A percentile compares a stretch with the other conserved stretches of the same genome.
These are phyloP conservation scores for Tragelaphus buxtoni DNA, from an alignment of 2,113 vertebrate species.

Conservation along the genomic window DNA sequence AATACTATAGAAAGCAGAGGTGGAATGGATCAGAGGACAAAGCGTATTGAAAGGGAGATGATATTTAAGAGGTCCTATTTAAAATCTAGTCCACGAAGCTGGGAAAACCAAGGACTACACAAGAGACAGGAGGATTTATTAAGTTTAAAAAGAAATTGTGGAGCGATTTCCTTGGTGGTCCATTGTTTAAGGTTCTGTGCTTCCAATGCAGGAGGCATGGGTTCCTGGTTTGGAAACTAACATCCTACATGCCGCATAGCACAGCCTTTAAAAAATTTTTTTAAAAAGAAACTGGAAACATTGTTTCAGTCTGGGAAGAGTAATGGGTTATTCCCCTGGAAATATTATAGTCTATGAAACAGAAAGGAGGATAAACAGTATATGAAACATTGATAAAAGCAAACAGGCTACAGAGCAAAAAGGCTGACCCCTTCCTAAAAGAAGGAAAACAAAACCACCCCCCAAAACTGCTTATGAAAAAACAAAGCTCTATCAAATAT, in stretches of 20 bases:
- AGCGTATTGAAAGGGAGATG: not conserved
- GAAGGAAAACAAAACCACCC: not conserved
- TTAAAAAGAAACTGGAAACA: not conserved
- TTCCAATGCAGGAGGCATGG: not conserved
- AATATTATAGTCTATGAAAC: not conserved
- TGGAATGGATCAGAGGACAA: not conserved
- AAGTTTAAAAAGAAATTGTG: not conserved
- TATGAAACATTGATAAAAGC: not conserved
- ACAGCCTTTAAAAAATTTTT: not conserved
- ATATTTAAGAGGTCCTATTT: not conserved
- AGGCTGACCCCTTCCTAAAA: not conserved
- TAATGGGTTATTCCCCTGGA: not conserved
- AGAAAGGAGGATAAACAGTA: not conserved
- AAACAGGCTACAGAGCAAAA: not conserved
- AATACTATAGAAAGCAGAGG: constrained; percentile 83
- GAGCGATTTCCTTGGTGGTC: not conserved
- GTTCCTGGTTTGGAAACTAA: not conserved
- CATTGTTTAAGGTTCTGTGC: not conserved
- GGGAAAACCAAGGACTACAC: not conserved
- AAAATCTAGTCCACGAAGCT: constrained; percentile 34
- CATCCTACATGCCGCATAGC: not conserved
- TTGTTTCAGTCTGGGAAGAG: not conserved
- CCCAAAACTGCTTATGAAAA: not conserved
- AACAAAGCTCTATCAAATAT: constrained; percentile 12
- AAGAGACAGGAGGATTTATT: not conserved